Evolutionary conservation across 2,797 vertebrate species (phyloP).

Genomic region (Enteromius fasciolatus): DNA sequence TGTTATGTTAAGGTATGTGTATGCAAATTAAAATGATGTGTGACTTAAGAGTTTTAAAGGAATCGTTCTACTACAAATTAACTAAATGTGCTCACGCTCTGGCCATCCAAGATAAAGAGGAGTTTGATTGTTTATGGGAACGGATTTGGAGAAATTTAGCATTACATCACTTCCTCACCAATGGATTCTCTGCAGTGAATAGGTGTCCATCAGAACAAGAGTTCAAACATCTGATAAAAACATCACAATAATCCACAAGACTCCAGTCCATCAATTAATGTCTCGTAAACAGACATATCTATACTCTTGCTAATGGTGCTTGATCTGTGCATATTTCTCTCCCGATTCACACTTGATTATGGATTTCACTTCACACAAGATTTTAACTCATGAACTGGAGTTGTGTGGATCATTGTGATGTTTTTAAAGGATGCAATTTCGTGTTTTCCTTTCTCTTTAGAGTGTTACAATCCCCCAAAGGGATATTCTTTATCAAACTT

Average conservation of each 20-base stretch:
- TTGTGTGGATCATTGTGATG: neutral
- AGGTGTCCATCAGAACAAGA: neutral
- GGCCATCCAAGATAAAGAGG: neutral
- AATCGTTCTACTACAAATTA: neutral
- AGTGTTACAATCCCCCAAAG: no score
- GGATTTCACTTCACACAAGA: neutral
- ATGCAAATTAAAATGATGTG: constrained; percentile 4
- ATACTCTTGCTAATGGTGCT: neutral
- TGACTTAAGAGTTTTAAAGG: neutral
- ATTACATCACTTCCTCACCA: neutral
- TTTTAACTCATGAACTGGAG: neutral
- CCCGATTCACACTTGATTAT: neutral
- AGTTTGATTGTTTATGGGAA: neutral
- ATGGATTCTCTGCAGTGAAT: neutral
- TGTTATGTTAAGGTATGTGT: constrained; percentile 8
- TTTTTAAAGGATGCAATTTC: neutral
- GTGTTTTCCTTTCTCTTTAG: no score
- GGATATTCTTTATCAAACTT: no score
- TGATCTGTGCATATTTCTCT: neutral
- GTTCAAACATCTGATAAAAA: neutral
- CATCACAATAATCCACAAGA: neutral
- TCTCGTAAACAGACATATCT: neutral
- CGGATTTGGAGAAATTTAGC: neutral
- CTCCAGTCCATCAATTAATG: neutral
- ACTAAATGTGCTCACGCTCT: neutral